These are phyloP conservation scores for Acromyrmex echinatior DNA, from an alignment of 1,140 invertebrate genomes.

Conservation along the genomic window DNA sequence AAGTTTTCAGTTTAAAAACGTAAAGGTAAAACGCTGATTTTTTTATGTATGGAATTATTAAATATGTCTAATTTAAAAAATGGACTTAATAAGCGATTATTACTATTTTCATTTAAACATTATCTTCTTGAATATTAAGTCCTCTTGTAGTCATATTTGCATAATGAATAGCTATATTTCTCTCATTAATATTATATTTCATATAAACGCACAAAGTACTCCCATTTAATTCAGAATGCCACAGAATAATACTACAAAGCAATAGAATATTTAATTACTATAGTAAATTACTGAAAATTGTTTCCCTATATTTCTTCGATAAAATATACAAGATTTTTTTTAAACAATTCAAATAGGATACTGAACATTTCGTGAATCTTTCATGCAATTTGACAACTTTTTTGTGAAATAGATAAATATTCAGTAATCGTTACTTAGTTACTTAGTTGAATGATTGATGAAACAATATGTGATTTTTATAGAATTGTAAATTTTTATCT, in stretches of 20 bases:
- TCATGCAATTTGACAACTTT: neutral
- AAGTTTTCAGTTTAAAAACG: neutral
- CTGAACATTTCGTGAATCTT: neutral
- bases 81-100: neutral
- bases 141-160: neutral
- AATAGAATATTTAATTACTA: constrained; percentile 28
- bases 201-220: neutral
- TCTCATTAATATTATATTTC: constrained; percentile 21
- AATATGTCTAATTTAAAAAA: neutral
- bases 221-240: constrained; percentile 27
- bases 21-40: neutral
- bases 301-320: constrained; percentile 20
- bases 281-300: constrained; percentile 1
- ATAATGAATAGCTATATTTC: constrained; percentile 14
- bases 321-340: constrained; percentile 22
- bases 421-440: neutral
- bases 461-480: neutral
- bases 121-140: neutral
- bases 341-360: neutral
- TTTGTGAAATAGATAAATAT: neutral
- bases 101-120: constrained; percentile 20
- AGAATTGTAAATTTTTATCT: neutral
- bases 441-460: neutral
- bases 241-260: constrained; percentile 15
- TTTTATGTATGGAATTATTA: neutral